Base-by-base conservation (phyloP, 2,888 invertebrate species). In the Hanleya hanleyi region DNA sequence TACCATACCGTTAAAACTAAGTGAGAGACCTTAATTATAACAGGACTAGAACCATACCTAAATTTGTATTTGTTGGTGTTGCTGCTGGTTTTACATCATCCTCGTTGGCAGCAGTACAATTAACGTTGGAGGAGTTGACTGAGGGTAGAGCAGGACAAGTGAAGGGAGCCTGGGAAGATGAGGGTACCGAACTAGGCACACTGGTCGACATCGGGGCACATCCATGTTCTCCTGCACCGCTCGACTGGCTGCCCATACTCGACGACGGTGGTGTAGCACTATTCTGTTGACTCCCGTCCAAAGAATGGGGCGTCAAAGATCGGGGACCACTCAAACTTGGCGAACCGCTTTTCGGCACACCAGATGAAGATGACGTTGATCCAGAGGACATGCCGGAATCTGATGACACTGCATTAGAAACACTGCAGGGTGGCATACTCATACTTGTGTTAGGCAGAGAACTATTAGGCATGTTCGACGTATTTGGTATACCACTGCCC, bases 51-150 rank as follows among this genome's bases (percentile, higher is more conserved):
- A n/a, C 18, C 67, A 12, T 67, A 71, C 71, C 71, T 71, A 67
- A 51, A 67, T 62, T 67, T 33, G 71, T 50, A 61, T 50, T 71
- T 33, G 71, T 62, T 51, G 67, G 67, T 36, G 71, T 67, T 37
- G 71, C 67, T 33, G 67, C 38, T 49, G 70, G 64, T 29, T 64
- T 35, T 18, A 64, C 64, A 32, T 64, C 38, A 9, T 64, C 64
- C 15, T 22, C 64, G 35, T 12, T n/a, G 18, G 12, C 15, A 15
- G 38, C 22, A 18, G 64, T 37, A 36, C 38, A 37, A 37, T 64
- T 64, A n/a, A n/a, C n/a, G n/a, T n/a, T n/a, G n/a, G n/a, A n/a
- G n/a, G n/a, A n/a, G n/a, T n/a, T n/a, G 12, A 18, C 12, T 41
- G 12, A 18, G 47, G 12, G 12, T 41, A 41, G 47, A 15, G 38